Evolutionary conservation across 2,888 invertebrate species (phyloP).

Genomic region (Diplolepis rosae): DNA sequence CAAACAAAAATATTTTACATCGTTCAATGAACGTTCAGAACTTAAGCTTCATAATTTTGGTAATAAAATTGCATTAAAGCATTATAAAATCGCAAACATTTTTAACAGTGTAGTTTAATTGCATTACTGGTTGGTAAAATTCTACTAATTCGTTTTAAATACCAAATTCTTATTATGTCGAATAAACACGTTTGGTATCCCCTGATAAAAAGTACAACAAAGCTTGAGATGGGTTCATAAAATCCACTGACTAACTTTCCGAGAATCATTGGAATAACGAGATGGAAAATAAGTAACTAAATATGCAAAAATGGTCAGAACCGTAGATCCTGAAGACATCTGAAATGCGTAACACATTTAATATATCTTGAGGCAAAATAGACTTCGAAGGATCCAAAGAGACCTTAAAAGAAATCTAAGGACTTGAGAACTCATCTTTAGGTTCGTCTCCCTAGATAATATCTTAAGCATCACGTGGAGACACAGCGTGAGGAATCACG

Average conservation of each 20-base stretch:
- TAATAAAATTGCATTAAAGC: too few species aligned
- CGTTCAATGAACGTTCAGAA: too few species aligned
- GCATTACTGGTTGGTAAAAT: too few species aligned
- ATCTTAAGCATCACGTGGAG: slow-evolving; percentile 28
- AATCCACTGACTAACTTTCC: not conserved
- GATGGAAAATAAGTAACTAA: not conserved
- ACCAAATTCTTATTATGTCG: too few species aligned
- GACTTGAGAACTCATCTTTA: slow-evolving; percentile 1
- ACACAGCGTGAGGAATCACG: slow-evolving; percentile 15
- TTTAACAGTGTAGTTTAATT: too few species aligned
- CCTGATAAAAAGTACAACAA: slow-evolving; percentile 3
- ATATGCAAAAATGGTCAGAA: slow-evolving; percentile 31
- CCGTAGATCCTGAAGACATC: slow-evolving; percentile 14
- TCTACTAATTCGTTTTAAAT: too few species aligned
- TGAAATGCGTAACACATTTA: slow-evolving; percentile 22
- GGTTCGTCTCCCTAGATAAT: slow-evolving; percentile 20
- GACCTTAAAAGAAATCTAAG: slow-evolving; percentile 27
- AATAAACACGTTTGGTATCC: slow-evolving; percentile 30
- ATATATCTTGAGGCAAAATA: slow-evolving; percentile 15
- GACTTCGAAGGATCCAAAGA: slow-evolving; percentile 14
- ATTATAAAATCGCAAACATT: too few species aligned
- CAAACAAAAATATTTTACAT: too few species aligned
- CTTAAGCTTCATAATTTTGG: too few species aligned
- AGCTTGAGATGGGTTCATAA: not conserved
- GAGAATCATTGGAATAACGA: not conserved